A percentile compares a stretch with the other conserved stretches of the same genome.
phyloP scores from a whole-genome alignment of 2,797 vertebrate species.

The Loriculus beryllinus region DNA sequence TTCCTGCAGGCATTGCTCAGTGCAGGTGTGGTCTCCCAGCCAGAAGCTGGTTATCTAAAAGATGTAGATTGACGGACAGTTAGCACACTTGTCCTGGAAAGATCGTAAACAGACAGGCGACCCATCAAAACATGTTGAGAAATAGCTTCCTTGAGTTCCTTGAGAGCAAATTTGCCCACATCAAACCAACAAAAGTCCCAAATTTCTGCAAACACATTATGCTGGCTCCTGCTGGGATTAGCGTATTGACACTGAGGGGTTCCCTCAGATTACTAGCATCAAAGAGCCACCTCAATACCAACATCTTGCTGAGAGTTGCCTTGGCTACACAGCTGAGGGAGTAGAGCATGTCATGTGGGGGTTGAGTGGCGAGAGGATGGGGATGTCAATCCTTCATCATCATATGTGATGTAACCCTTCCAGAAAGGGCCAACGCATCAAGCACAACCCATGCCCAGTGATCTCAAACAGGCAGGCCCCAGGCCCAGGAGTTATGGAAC shows the following conservation, averaged over 20 bases:
- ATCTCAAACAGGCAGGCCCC: neutral
- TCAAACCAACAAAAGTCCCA: neutral
- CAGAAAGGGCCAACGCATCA: neutral
- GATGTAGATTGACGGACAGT: neutral
- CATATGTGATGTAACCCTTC: neutral
- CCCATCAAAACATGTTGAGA: neutral
- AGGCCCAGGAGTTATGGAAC: neutral
- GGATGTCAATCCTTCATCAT: neutral
- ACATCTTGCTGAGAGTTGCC: neutral
- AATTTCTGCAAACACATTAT: neutral
- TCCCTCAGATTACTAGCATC: neutral
- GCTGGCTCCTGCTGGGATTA: neutral
- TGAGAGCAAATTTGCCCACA: neutral
- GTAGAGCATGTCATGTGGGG: neutral
- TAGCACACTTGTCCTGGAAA: neutral
- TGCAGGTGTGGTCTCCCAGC: neutral
- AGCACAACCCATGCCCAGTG: neutral
- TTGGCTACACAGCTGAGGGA: neutral
- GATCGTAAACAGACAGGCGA: neutral
- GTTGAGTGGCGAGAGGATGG: neutral
- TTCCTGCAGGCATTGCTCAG: neutral
- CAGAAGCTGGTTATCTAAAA: neutral
- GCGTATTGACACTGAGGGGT: neutral
- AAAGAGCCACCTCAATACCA: neutral
- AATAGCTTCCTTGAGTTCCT: neutral